These are phyloP conservation scores for Gracilinanus agilis DNA, from an alignment of 2,113 vertebrate species.

Conservation along the genomic window DNA sequence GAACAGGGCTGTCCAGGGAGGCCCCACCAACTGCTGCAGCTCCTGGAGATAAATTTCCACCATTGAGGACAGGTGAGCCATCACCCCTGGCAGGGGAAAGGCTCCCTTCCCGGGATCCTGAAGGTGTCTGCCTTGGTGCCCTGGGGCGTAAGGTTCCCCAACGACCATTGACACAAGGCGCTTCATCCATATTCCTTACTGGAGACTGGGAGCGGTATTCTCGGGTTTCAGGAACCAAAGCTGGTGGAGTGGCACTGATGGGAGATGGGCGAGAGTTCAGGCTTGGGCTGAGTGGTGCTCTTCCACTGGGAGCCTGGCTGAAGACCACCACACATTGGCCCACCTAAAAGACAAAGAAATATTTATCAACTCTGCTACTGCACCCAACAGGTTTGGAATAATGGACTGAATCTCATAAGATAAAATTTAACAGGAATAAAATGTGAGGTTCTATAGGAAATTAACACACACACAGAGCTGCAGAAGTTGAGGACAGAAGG, in stretches of 20 bases:
- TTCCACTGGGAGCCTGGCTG: constrained; percentile 97
- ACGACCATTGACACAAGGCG: constrained; percentile 96
- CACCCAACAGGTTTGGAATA: background rate
- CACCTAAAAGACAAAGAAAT: constrained; percentile 86
- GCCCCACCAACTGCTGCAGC: constrained; percentile 69
- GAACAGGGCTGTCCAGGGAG: constrained; percentile 90
- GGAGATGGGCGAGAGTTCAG: constrained; percentile 97
- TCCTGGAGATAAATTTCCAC: constrained; percentile 90
- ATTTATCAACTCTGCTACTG: background rate
- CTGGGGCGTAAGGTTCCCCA: constrained; percentile 96
- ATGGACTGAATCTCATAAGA: background rate
- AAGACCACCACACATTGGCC: constrained; percentile 99
- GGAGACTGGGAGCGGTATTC: constrained; percentile 96
- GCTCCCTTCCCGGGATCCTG: constrained; percentile 92
- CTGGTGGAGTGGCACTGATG: constrained; percentile 95
- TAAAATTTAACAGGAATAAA: background rate
- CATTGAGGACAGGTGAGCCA: constrained; percentile 92
- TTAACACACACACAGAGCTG: no score
- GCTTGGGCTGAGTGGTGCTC: constrained; percentile 97
- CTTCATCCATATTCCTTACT: constrained; percentile 91
- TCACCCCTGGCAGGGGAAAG: constrained; percentile 91
- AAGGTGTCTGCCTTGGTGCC: constrained; percentile 85
- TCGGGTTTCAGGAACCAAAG: constrained; percentile 91
- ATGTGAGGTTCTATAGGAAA: no score
- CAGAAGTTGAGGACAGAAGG: background rate